Base-by-base conservation (phyloP, 2,113 vertebrate genomes). In the Aptenodytes forsteri region DNA sequence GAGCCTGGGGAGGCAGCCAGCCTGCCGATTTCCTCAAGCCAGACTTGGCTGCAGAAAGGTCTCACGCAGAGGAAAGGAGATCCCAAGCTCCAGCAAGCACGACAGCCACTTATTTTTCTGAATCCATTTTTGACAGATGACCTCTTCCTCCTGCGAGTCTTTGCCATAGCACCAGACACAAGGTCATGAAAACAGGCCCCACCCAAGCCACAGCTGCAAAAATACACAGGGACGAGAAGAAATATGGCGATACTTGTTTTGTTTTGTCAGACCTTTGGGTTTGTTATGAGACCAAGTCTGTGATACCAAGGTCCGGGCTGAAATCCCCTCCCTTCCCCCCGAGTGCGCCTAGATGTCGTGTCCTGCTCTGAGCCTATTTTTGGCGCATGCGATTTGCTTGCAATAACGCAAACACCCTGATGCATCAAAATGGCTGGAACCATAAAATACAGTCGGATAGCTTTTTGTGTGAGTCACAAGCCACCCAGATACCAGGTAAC, bases 231-330 rank as follows among this genome's bases (percentile, higher is more conserved):
- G 46, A 38, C 0, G 0, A 50, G 72, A 46, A 83, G 71, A 82
- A 89, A 81, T 9, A 7, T 0, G 0, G 12, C 0, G 0, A 29
- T 8, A 11, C 11, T 49, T 46, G 11, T 19, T 54, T 64, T 73
- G 70, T 72, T 86, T 78, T 62, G 46, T 70, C 81, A 93, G 83
- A 79, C 20, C 11, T 61, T 44, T 16, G 72, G n/a, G 49, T 27
- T 79, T 76, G 10, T 66, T 46, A 9, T 13, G 40, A 87, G 69
- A 78, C 26, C 30, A 2, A 40, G 42, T 0, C 34, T 82, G 50
- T 29, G 87, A 94, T 85, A 75, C 23, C 34, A 17, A 62, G 19
- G 20, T 79, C 91, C 91, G 77, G 81, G 46, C 36, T 77, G 93
- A 89, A 76, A 62, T 65, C 58, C 61, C 40, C 72, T 93, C 87